Percentiles rank a stretch among this genome's conserved stretches.
phyloP scores from a whole-genome alignment of 2,797 vertebrate species.

The Neopelma chrysocephalum region DNA sequence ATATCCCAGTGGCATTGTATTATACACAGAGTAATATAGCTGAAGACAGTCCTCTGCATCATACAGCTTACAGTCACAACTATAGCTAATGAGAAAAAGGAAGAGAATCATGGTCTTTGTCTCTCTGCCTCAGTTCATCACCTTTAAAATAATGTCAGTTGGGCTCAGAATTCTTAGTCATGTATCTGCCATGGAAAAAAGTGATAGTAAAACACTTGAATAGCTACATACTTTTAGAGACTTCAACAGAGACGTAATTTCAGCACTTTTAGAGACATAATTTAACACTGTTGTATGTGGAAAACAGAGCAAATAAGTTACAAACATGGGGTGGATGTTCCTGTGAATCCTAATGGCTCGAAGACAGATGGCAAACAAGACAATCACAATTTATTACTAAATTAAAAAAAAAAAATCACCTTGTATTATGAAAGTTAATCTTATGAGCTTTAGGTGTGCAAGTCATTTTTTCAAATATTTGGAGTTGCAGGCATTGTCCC shows the following conservation, averaged over 20 bases:
- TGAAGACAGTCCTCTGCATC: not conserved
- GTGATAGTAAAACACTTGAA: not conserved
- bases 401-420: not conserved
- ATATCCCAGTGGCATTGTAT: not conserved
- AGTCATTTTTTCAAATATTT: not conserved
- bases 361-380: not conserved
- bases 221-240: not conserved
- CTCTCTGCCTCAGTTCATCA: not conserved
- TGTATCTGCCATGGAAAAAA: not conserved
- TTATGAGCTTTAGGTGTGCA: not conserved
- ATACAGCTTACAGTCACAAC: not conserved
- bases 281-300: not conserved
- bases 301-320: not conserved
- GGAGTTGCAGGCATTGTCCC: not conserved
- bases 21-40: not conserved
- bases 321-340: rapidly evolving
- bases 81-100: not conserved
- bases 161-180: not conserved
- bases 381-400: not conserved
- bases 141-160: not conserved
- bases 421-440: not conserved
- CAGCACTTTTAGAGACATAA: not conserved
- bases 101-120: not conserved
- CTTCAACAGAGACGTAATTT: not conserved
- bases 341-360: not conserved